These are phyloP conservation scores for Drosophila merina DNA, from an alignment of 2,888 invertebrate genomes.

Conservation along the genomic window DNA sequence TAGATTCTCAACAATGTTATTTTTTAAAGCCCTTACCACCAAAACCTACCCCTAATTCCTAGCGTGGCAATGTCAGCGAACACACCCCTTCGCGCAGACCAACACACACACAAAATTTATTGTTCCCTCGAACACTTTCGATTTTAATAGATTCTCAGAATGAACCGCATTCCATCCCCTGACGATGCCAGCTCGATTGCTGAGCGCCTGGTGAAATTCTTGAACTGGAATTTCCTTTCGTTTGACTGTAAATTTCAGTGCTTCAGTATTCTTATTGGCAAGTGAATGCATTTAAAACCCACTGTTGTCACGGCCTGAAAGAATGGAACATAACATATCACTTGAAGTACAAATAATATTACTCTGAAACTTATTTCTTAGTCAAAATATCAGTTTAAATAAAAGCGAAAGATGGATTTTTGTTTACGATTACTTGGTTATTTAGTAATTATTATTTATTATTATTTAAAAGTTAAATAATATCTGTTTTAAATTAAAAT, in stretches of 20 bases:
- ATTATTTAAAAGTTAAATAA: too few relatives aligned
- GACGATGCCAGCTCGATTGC: slow-evolving; percentile 53
- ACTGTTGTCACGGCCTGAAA: slow-evolving; percentile 2
- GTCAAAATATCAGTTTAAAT: too few relatives aligned
- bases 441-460: background rate
- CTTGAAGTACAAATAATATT: background rate
- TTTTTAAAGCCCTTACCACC: slow-evolving; percentile 35
- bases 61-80: slow-evolving; percentile 43
- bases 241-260: slow-evolving; percentile 58
- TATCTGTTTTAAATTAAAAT: too few relatives aligned
- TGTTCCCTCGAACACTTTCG: slow-evolving; percentile 51
- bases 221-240: slow-evolving; percentile 83
- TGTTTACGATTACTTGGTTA: background rate
- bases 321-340: background rate
- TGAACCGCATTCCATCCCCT: slow-evolving; percentile 28
- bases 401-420: too few relatives aligned
- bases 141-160: slow-evolving; percentile 41
- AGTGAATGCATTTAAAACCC: slow-evolving; percentile 9
- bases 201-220: slow-evolving; percentile 80
- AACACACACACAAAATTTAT: slow-evolving; percentile 18
- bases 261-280: background rate
- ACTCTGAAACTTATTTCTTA: background rate
- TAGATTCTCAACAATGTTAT: background rate
- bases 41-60: slow-evolving; percentile 69
- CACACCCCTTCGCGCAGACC: slow-evolving; percentile 66